Percentiles rank a stretch among this genome's conserved stretches.
These are phyloP conservation scores for Sciurus vulgaris DNA, from an alignment of 2,797 vertebrate genomes.

Conservation along the genomic window DNA sequence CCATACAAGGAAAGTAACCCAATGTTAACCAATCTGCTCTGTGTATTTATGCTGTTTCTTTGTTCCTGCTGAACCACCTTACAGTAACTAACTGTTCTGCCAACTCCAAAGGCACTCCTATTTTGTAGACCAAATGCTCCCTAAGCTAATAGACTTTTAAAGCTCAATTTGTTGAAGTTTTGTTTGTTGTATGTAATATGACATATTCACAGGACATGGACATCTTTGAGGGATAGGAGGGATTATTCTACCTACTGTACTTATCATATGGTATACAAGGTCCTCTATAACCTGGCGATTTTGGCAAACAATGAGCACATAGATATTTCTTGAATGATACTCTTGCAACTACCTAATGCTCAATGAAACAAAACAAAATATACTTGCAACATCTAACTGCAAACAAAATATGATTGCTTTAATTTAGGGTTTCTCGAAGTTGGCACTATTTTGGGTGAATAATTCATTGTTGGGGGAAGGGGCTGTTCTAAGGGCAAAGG, in stretches of 20 bases:
- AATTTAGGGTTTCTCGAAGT: neutral
- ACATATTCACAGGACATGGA: neutral
- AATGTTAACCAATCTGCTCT: neutral
- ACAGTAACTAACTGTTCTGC: neutral
- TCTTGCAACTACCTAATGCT: neutral
- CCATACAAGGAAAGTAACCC: neutral
- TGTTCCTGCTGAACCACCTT: neutral
- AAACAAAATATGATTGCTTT: neutral
- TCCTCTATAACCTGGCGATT: neutral
- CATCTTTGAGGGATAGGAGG: neutral
- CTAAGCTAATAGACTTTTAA: neutral
- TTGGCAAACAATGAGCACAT: neutral
- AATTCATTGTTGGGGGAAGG: neutral
- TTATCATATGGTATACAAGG: neutral
- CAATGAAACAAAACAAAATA: neutral
- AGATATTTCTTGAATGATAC: neutral
- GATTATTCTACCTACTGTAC: neutral
- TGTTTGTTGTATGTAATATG: neutral
- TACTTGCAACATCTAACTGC: neutral
- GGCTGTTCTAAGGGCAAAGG: neutral
- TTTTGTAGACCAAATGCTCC: neutral
- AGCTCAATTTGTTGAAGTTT: neutral
- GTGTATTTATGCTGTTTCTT: neutral
- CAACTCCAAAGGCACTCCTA: neutral
- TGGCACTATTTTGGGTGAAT: neutral